Conservation (phyloP, 2,797 vertebrate genomes). For the Hemibagrus guttatus region DNA sequence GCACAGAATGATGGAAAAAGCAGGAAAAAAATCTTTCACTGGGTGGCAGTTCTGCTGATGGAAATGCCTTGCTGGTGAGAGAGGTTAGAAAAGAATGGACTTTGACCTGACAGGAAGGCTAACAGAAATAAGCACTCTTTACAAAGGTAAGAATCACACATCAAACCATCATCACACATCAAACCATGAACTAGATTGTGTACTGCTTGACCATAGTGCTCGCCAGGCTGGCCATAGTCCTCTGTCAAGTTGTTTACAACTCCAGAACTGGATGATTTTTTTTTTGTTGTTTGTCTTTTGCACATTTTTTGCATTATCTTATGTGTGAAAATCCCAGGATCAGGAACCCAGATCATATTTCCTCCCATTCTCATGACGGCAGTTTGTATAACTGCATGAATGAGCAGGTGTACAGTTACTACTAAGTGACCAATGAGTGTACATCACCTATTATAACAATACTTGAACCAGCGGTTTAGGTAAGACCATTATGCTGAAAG, state of each 20-base stretch:
- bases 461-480: slow-evolving; percentile 10
- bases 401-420: too few species aligned
- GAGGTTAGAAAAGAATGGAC: not conserved
- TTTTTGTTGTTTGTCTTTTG: not conserved
- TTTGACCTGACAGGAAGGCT: not conserved
- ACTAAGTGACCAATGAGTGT: not conserved
- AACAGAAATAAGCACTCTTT: not conserved
- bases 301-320: not conserved
- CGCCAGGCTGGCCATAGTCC: not conserved
- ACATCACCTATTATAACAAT: not conserved
- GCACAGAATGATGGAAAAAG: not conserved
- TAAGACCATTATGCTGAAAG: slow-evolving; percentile 19
- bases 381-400: not conserved
- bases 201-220: not conserved
- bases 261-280: not conserved
- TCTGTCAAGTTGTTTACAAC: not conserved
- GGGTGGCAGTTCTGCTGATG: not conserved
- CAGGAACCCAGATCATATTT: not conserved
- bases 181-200: not conserved
- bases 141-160: not conserved
- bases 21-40: not conserved
- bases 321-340: not conserved
- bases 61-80: not conserved
- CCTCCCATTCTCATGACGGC: not conserved
- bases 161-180: not conserved